phyloP scores from a whole-genome alignment of 2,797 vertebrate species.

The Peromyscus melanophrys region DNA sequence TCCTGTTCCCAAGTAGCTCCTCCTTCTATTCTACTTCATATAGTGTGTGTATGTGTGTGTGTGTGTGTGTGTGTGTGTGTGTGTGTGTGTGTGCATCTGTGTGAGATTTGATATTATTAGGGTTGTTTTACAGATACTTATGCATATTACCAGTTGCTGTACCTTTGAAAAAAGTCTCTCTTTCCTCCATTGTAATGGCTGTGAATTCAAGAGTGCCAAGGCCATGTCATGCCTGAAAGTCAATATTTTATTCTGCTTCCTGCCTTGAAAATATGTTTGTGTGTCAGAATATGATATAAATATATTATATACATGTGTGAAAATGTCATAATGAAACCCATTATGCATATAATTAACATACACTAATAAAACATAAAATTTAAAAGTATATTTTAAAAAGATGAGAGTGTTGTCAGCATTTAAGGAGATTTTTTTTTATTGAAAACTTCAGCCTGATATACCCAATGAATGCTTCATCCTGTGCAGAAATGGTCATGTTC shows the following conservation, averaged over 20 bases:
- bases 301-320: neutral
- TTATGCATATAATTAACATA: neutral
- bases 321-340: neutral
- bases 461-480: neutral
- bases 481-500: neutral
- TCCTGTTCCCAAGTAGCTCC: neutral
- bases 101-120: no score
- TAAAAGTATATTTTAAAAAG: constrained; percentile 29
- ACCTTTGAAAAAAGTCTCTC: neutral
- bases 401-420: constrained; percentile 40
- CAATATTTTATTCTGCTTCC: neutral
- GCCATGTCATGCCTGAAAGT: neutral
- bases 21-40: neutral
- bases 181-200: neutral
- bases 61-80: neutral
- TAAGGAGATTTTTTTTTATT: constrained; percentile 19
- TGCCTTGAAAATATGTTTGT: neutral
- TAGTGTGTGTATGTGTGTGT: neutral
- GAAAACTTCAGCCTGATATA: neutral
- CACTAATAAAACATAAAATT: neutral
- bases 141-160: neutral
- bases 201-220: neutral
- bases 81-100: no score
- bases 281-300: neutral
- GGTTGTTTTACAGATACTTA: neutral